Conservation (phyloP, 2,797 vertebrate species). For the Rhinichthys osculus region DNA sequence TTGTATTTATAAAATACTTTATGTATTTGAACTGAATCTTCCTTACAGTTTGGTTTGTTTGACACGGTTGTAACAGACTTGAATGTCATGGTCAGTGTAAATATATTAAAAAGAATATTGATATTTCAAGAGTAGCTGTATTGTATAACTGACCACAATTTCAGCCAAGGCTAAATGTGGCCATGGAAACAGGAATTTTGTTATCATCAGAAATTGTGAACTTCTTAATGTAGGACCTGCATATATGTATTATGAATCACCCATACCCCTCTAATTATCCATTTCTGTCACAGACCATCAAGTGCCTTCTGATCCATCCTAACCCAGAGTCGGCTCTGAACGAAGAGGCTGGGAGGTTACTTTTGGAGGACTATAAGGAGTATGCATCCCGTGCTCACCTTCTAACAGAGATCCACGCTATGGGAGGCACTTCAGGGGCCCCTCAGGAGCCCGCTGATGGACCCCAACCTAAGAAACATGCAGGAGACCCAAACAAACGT, state of each 20-base stretch:
- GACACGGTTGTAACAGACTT: not conserved
- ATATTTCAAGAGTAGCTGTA: not conserved
- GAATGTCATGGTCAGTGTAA: not conserved
- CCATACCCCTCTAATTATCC: not conserved
- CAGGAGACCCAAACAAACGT: constrained; percentile 81
- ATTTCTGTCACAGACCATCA: constrained; percentile 83
- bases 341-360: constrained; percentile 90
- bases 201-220: not conserved
- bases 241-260: not conserved
- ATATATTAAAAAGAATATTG: not conserved
- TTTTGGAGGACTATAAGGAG: constrained; percentile 92
- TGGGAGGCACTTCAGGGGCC: constrained; percentile 78
- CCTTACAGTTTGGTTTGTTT: not conserved
- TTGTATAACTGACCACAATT: not conserved
- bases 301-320: constrained; percentile 95
- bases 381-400: constrained; percentile 90
- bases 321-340: constrained; percentile 93
- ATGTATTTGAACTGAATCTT: not conserved
- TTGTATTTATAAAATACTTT: not conserved
- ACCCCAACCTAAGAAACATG: constrained; percentile 85
- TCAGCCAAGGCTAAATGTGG: not conserved
- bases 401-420: constrained; percentile 91
- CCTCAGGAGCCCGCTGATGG: constrained; percentile 80
- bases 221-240: too few relatives aligned
- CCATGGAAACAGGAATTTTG: constrained; percentile 4